Base-by-base conservation (phyloP, 2,113 vertebrate genomes). In the Lichenostomus cassidix region DNA sequence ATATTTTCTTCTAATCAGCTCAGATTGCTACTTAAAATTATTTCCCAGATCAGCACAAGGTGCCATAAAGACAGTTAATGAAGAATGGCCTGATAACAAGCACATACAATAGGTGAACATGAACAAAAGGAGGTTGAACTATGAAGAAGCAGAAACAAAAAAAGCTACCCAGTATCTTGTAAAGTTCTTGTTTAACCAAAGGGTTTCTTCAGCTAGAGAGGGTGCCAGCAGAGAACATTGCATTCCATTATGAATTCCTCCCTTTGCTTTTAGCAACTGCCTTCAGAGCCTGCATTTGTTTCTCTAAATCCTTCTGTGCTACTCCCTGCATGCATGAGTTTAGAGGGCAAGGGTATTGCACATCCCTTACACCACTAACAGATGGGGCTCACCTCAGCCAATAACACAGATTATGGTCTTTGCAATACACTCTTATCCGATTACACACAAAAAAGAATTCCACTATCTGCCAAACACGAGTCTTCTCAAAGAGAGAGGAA, bases 331-430 rank as follows among this genome's bases (percentile, higher is more conserved):
- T 21, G 39, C 70, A 19, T 0, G 58, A 44, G 69, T 63, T 52
- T 14, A 56, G 64, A 83, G 78, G 50, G 33, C 70, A 82, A 44
- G 37, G 49, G 33, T 70, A 71, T 0, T 53, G 63, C 28, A 35
- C 53, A n/a, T 33, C 74, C 77, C 59, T 59, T 33, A 42, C 35
- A 52, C 59, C 74, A 50, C 71, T 68, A 70, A 79, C 78, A 95
- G 92, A 95, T 94, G 95, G 94, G 81, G 86, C 58, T 75, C 59
- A 87, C 83, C 63, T 91, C 81, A 67, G 83, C 35, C 81, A 74
- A 0, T 81, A 89, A 64, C 70, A 67, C 31, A 67, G 91, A 86
- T 94, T 91, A 88, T 1, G 49, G 68, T 64, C 83, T 86, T 52
- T 46, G 56, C 0, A 4, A 89, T 64, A 81, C 20, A 55, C 64